phyloP scores from a whole-genome alignment of 2,888 invertebrate species.

The Julus scandinavius region DNA sequence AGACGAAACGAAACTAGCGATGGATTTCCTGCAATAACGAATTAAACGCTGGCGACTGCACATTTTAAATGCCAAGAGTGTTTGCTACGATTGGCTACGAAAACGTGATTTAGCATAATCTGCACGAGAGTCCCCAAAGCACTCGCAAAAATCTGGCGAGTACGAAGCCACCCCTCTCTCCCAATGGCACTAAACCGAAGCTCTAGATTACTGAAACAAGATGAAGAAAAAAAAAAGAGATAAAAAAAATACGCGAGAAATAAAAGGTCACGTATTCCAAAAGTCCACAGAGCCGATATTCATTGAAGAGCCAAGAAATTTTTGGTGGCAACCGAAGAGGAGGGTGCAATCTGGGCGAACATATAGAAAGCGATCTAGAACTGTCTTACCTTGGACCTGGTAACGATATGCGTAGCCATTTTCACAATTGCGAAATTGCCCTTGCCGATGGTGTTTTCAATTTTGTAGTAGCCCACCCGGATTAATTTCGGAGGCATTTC shows the following conservation, averaged over 20 bases:
- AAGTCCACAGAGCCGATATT: not conserved
- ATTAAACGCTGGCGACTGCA: not conserved
- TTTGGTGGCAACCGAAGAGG: not conserved
- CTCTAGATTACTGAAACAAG: not conserved
- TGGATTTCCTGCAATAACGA: not conserved
- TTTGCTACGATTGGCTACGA: not conserved
- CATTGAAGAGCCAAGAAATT: slow-evolving; percentile 33
- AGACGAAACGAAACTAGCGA: not conserved
- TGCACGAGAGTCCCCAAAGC: not conserved
- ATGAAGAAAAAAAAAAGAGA: too few species aligned
- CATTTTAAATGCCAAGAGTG: not conserved
- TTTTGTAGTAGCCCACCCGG: slow-evolving; percentile 96
- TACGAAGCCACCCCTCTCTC: not conserved
- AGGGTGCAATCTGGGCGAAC: slow-evolving; percentile 35
- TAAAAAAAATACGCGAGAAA: not conserved
- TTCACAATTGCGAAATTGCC: slow-evolving; percentile 99
- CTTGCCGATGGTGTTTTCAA: slow-evolving; percentile 97
- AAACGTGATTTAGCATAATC: slow-evolving; percentile 25
- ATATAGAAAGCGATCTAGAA: not conserved
- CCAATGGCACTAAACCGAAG: not conserved
- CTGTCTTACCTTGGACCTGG: slow-evolving; percentile 92
- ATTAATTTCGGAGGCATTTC: slow-evolving; percentile 69
- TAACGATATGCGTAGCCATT: slow-evolving; percentile 97
- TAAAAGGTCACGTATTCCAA: slow-evolving; percentile 33
- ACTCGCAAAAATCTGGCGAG: not conserved